These are phyloP conservation scores for Chaetodon trifasciatus DNA, from an alignment of 2,797 vertebrate genomes.

Conservation along the genomic window DNA sequence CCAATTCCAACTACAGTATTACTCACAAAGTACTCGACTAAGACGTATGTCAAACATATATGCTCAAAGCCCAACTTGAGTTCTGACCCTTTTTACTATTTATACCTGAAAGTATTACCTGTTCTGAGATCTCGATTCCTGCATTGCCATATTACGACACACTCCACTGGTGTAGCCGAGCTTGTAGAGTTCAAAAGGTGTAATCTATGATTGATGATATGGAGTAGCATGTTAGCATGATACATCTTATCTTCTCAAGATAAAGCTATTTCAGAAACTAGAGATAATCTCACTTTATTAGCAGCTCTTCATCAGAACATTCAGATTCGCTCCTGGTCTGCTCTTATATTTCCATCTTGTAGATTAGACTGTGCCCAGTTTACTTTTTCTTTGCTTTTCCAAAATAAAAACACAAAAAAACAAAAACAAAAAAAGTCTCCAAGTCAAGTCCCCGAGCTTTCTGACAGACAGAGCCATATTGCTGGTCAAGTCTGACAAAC, in stretches of 20 bases:
- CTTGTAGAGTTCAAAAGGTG: too few relatives aligned
- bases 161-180: neutral
- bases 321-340: neutral
- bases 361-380: neutral
- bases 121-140: constrained; percentile 1
- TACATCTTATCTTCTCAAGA: neutral
- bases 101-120: neutral
- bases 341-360: constrained; percentile 12
- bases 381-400: constrained; percentile 1
- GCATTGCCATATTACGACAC: constrained; percentile 1
- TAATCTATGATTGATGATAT: neutral
- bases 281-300: neutral
- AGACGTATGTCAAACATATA: constrained; percentile 18
- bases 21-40: constrained; percentile 1
- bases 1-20: constrained; percentile 1
- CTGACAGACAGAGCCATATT: constrained; percentile 31
- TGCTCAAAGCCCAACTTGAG: neutral
- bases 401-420: neutral
- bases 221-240: neutral
- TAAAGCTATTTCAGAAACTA: neutral
- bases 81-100: constrained; percentile 1
- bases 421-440: neutral
- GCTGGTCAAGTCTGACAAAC: constrained; percentile 44
- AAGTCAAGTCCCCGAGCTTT: neutral
- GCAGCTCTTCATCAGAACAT: constrained; percentile 6